Conservation (phyloP, 2,888 invertebrate species). For the Hydrotaea diabolus region DNA sequence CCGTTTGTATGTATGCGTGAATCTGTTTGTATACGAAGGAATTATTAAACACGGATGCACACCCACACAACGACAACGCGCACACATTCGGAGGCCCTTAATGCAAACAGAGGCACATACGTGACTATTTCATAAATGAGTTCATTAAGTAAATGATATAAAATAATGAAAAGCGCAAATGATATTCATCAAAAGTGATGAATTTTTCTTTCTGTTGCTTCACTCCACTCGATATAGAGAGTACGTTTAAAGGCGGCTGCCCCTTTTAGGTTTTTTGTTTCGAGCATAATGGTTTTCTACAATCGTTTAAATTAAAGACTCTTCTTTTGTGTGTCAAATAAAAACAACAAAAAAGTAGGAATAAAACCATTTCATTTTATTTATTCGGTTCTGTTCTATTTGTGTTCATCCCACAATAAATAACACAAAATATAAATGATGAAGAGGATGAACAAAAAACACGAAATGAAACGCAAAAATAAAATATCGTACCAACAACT, state of each 20-base stretch:
- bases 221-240: too few species aligned
- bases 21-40: neutral
- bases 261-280: neutral
- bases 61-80: neutral
- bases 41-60: neutral
- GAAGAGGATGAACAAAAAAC: neutral
- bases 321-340: conserved; percentile 8
- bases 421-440: conserved; percentile 26
- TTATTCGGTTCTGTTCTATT: neutral
- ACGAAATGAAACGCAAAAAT: neutral
- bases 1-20: neutral
- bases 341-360: conserved; percentile 5
- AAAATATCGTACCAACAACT: too few species aligned
- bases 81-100: neutral
- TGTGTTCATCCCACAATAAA: conserved; percentile 13
- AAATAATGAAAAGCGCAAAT: conserved; percentile 35
- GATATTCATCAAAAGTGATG: neutral
- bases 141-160: conserved; percentile 62
- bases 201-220: neutral
- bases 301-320: conserved; percentile 52
- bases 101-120: conserved; percentile 19
- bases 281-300: conserved; percentile 35
- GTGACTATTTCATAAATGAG: conserved; percentile 60
- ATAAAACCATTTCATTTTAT: conserved; percentile 19
- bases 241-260: neutral